phyloP scores from a whole-genome alignment of 2,113 vertebrate species.

The Pleuronectes platessa region DNA sequence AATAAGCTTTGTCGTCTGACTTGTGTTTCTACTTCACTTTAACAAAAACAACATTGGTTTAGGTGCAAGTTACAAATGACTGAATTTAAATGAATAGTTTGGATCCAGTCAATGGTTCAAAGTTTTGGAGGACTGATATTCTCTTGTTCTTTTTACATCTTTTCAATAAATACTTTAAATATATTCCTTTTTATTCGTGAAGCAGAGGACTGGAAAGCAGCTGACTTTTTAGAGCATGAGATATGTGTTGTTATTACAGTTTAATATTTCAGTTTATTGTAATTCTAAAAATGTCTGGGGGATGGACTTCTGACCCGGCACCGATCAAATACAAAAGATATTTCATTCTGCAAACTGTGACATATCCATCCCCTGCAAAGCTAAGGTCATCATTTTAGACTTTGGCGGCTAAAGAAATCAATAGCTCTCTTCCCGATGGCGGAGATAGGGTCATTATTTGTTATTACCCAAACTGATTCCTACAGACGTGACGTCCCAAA shows the following conservation, averaged over 20 bases:
- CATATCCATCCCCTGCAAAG: slow-evolving; percentile 63
- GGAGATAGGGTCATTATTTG: slow-evolving; percentile 74
- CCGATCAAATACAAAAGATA: slow-evolving; percentile 45
- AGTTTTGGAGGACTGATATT: too few relatives aligned
- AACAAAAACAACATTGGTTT: too few relatives aligned
- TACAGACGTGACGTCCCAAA: slow-evolving; percentile 47
- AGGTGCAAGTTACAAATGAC: too few relatives aligned
- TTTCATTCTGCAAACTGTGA: slow-evolving; percentile 49
- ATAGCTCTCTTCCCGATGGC: slow-evolving; percentile 65
- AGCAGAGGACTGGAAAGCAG: too few relatives aligned
- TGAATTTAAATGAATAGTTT: too few relatives aligned
- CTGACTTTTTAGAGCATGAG: too few relatives aligned
- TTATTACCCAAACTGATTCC: slow-evolving; percentile 76
- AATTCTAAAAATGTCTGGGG: neutral
- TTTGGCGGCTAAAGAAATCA: slow-evolving; percentile 66
- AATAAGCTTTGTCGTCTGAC: too few relatives aligned
- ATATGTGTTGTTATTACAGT: neutral
- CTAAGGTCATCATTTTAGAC: slow-evolving; percentile 66
- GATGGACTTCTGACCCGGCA: slow-evolving; percentile 16
- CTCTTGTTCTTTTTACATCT: too few relatives aligned
- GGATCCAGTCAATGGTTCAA: too few relatives aligned
- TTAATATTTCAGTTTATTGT: slow-evolving; percentile 13
- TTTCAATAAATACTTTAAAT: too few relatives aligned
- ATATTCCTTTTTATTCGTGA: too few relatives aligned
- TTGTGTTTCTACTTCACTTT: too few relatives aligned